A percentile compares a stretch with the other conserved stretches of the same genome.
Conservation (phyloP, 2,888 invertebrate species). For the Dryocosmus kuriphilus region DNA sequence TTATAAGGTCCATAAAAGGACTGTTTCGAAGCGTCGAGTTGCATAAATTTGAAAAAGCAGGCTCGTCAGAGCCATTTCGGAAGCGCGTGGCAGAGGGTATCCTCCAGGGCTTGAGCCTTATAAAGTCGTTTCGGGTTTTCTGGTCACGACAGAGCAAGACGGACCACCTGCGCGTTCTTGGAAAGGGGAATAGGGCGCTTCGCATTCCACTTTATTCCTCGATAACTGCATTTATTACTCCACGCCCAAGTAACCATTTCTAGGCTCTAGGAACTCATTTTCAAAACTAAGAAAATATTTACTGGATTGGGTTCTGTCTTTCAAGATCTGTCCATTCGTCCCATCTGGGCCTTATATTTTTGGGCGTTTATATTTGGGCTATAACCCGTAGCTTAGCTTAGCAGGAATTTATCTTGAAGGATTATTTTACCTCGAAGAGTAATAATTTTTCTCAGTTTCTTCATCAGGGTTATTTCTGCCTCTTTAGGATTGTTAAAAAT, state of each 20-base stretch:
- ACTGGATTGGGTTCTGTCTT: too few relatives aligned
- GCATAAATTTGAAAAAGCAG: slow-evolving; percentile 39
- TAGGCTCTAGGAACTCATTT: slow-evolving; percentile 29
- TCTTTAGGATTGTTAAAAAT: too few relatives aligned
- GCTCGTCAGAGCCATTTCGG: slow-evolving; percentile 40
- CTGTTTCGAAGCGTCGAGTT: slow-evolving; percentile 28
- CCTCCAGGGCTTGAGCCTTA: slow-evolving; percentile 49
- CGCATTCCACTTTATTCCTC: slow-evolving; percentile 60
- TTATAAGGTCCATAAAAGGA: slow-evolving; percentile 38
- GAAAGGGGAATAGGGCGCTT: slow-evolving; percentile 59
- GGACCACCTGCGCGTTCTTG: slow-evolving; percentile 66
- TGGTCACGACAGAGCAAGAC: slow-evolving; percentile 45
- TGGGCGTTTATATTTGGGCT: too few relatives aligned
- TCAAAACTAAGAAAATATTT: not conserved
- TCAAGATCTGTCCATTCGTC: too few relatives aligned
- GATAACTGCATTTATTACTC: slow-evolving; percentile 54
- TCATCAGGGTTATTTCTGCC: too few relatives aligned
- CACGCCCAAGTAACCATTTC: slow-evolving; percentile 54
- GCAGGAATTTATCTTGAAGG: too few relatives aligned
- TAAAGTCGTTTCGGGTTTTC: slow-evolving; percentile 62
- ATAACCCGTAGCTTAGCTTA: too few relatives aligned
- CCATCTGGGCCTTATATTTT: too few relatives aligned
- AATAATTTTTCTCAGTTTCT: too few relatives aligned
- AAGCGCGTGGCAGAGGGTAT: slow-evolving; percentile 41
- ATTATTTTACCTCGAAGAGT: too few relatives aligned